Percentiles rank a stretch among this genome's conserved stretches.
These are phyloP conservation scores for Scyliorhinus canicula DNA, from an alignment of 2,797 vertebrate species.

Conservation along the genomic window DNA sequence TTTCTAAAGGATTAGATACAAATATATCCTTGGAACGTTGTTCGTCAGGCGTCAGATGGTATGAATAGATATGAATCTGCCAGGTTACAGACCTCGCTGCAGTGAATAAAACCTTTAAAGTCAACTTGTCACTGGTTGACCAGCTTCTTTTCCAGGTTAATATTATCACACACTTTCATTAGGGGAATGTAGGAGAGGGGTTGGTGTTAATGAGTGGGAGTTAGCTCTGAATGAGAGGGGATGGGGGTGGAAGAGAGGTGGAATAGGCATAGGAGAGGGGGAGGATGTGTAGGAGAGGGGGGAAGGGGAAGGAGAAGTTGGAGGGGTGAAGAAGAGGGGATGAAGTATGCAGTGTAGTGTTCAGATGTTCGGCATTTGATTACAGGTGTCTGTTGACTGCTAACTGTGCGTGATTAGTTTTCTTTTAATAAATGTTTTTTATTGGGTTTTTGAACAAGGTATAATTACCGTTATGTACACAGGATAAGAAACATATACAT, in stretches of 20 bases:
- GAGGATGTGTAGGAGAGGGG: no score
- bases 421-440: no score
- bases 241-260: neutral
- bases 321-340: neutral
- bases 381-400: neutral
- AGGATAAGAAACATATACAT: no score
- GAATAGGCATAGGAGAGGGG: no score
- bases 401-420: neutral
- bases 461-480: no score
- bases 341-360: neutral
- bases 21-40: neutral
- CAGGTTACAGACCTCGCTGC: neutral
- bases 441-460: no score
- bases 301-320: neutral
- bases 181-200: neutral
- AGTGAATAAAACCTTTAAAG: neutral
- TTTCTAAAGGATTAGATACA: slow-evolving; percentile 10
- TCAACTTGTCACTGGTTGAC: neutral
- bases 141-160: neutral
- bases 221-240: neutral
- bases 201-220: neutral
- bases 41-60: neutral
- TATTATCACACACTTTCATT: neutral
- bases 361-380: neutral
- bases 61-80: no score